phyloP scores from a whole-genome alignment of 1,140 invertebrate genomes.

The Leptopilina boulardi region DNA sequence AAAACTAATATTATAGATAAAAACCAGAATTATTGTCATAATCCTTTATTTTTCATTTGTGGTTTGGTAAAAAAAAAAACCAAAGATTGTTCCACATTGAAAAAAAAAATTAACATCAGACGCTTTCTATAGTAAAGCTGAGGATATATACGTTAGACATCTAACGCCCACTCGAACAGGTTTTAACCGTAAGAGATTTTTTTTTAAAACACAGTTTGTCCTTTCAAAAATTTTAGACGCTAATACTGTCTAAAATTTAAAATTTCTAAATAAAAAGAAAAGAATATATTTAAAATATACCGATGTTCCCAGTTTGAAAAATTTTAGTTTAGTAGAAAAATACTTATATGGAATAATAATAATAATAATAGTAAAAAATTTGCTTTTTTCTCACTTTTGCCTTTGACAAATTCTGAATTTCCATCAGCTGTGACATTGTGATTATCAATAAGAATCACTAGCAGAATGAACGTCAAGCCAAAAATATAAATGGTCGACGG shows the following conservation, averaged over 20 bases:
- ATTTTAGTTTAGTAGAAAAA: slow-evolving; percentile 32
- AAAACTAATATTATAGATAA: no score
- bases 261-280: neutral
- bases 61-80: neutral
- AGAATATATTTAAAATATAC: slow-evolving; percentile 31
- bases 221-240: neutral
- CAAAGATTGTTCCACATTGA: slow-evolving; percentile 16
- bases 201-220: neutral
- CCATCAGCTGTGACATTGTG: slow-evolving; percentile 69
- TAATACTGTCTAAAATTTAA: slow-evolving; percentile 20
- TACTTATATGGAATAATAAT: no score
- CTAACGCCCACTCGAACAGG: slow-evolving; percentile 11
- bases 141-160: neutral
- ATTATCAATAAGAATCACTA: slow-evolving; percentile 66
- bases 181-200: slow-evolving; percentile 16
- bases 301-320: slow-evolving; percentile 52
- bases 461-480: slow-evolving; percentile 60
- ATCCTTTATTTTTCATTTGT: no score
- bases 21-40: no score
- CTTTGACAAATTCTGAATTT: slow-evolving; percentile 77
- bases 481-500: slow-evolving; percentile 65
- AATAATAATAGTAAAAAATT: no score
- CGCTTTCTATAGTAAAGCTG: neutral
- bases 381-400: slow-evolving; percentile 74
- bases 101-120: neutral